Percentiles rank a stretch among this genome's conserved stretches.
phyloP scores from a whole-genome alignment of 2,113 vertebrate genomes.

The Tringa solitaria region DNA sequence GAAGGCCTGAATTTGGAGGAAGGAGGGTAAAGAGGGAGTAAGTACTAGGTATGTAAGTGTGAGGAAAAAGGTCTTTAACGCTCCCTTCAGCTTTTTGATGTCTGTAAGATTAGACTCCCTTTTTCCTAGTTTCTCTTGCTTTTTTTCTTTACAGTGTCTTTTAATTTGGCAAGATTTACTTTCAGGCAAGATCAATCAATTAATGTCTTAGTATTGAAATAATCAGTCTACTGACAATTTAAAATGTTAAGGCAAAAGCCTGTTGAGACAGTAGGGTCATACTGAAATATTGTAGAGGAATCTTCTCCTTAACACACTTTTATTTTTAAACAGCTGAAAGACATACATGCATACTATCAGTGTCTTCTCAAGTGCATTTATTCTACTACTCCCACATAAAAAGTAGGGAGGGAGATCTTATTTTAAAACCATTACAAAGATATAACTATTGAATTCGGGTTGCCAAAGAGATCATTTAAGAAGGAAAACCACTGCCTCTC shows the following conservation, averaged over 20 bases:
- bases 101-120: neutral
- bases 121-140: neutral
- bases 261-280: neutral
- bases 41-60: neutral
- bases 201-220: neutral
- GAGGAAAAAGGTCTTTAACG: neutral
- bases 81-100: neutral
- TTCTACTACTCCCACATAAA: neutral
- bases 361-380: neutral
- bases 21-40: neutral
- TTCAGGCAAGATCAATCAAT: neutral
- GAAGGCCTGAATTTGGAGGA: neutral
- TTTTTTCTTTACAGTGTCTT: neutral
- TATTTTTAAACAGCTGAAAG: constrained; percentile 1
- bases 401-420: neutral
- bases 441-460: neutral
- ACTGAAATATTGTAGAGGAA: neutral
- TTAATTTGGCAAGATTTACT: neutral
- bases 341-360: neutral
- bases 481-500: neutral
- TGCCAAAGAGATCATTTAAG: neutral
- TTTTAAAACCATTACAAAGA: constrained; percentile 11
- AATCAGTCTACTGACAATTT: neutral
- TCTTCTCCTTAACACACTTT: neutral
- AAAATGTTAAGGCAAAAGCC: neutral